A percentile compares a stretch with the other conserved stretches of the same genome.
phyloP scores from a whole-genome alignment of 2,888 invertebrate species.

The Lamproptera curius region DNA sequence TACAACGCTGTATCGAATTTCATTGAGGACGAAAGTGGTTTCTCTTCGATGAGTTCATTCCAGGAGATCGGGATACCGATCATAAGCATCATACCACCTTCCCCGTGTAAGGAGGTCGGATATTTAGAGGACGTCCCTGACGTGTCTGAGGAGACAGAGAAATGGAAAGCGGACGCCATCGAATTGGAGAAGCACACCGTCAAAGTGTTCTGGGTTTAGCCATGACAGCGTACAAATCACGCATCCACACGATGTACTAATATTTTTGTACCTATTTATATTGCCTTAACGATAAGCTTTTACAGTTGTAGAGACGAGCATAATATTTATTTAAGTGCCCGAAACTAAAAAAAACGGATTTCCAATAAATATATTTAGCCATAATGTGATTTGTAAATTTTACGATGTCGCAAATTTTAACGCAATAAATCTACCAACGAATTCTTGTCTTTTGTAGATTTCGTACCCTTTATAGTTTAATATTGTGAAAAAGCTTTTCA shows the following conservation, averaged over 20 bases:
- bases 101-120: conserved; percentile 63
- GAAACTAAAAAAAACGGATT: conserved; percentile 6
- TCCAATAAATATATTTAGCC: conserved; percentile 1
- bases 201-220: conserved; percentile 69
- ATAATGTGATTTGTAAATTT: not conserved
- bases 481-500: no score
- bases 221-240: conserved; percentile 40
- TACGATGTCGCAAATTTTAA: not conserved
- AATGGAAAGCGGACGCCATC: conserved; percentile 55
- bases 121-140: conserved; percentile 50
- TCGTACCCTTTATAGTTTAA: no score
- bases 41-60: conserved; percentile 91
- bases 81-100: conserved; percentile 69
- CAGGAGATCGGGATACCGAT: conserved; percentile 88
- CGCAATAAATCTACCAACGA: not conserved
- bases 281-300: conserved; percentile 3
- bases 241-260: conserved; percentile 6
- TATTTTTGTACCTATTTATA: conserved; percentile 8
- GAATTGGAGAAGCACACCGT: conserved; percentile 60
- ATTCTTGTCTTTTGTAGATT: no score
- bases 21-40: conserved; percentile 89
- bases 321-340: conserved; percentile 7
- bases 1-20: conserved; percentile 54
- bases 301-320: not conserved
- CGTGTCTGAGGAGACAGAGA: conserved; percentile 45